phyloP scores from a whole-genome alignment of 2,797 vertebrate species.

The Sitta carolinensis region DNA sequence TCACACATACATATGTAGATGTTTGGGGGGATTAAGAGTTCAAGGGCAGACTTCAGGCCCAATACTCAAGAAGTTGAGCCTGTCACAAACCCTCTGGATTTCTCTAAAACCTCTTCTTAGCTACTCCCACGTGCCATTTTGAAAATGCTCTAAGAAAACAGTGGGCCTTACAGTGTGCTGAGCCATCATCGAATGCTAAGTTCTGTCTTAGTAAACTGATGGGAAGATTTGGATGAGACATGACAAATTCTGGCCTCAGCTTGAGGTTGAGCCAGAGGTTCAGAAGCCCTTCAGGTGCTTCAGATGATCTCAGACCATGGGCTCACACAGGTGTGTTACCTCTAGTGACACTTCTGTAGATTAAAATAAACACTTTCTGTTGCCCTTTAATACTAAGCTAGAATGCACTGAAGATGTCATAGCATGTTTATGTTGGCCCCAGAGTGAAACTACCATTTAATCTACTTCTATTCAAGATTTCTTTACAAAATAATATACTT shows the following conservation, averaged over 20 bases:
- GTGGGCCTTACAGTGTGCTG: background rate
- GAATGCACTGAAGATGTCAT: background rate
- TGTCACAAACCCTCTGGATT: background rate
- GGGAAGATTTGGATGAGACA: background rate
- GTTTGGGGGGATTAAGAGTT: background rate
- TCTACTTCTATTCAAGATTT: background rate
- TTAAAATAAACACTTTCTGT: background rate
- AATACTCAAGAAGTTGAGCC: background rate
- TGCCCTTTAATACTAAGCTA: background rate
- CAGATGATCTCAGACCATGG: background rate
- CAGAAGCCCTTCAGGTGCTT: background rate
- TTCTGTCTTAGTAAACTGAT: background rate
- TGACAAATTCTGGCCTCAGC: background rate
- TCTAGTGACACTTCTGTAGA: background rate
- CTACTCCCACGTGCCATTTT: background rate
- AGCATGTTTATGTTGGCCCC: background rate
- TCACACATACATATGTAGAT: background rate
- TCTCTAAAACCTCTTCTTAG: background rate
- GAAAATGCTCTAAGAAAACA: background rate
- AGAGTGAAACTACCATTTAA: background rate
- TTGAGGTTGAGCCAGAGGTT: background rate
- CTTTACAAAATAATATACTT: background rate
- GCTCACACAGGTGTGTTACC: background rate
- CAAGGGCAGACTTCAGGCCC: background rate
- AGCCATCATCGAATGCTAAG: background rate